Conservation (phyloP, 30 jellyfish, hydroid and myxozoan species). For the Hydractinia symbiolongicarpus region DNA sequence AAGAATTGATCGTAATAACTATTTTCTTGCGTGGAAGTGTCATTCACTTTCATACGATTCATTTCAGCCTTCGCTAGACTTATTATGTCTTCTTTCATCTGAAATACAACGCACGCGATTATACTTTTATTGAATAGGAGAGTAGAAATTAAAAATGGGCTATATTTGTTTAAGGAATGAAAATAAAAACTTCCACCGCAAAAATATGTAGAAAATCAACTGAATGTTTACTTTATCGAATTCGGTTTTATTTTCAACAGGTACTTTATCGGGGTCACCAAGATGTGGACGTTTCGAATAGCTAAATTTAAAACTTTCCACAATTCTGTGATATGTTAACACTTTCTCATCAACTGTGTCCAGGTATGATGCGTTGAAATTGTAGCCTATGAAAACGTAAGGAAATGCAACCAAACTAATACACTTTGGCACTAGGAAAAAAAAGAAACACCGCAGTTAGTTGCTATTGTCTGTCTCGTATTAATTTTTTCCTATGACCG, state of each 20-base stretch:
- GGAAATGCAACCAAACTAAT: not conserved
- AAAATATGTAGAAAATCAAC: too few relatives aligned
- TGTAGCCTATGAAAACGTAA: conserved; percentile 19
- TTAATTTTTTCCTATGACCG: too few relatives aligned
- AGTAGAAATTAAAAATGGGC: too few relatives aligned
- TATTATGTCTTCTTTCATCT: conserved; percentile 13
- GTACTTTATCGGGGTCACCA: conserved; percentile 72
- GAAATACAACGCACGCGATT: not conserved
- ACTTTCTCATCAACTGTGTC: conserved; percentile 16
- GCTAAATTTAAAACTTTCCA: conserved; percentile 75
- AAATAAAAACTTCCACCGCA: too few relatives aligned
- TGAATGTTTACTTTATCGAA: conserved; percentile 38
- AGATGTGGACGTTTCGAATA: conserved; percentile 65
- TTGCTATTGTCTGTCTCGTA: too few relatives aligned
- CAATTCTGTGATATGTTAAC: conserved; percentile 68
- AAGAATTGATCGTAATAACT: conserved; percentile 22
- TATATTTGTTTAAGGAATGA: too few relatives aligned
- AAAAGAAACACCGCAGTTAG: too few relatives aligned
- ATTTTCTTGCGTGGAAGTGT: conserved; percentile 32
- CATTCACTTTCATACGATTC: conserved; percentile 30
- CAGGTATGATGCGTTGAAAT: conserved; percentile 21
- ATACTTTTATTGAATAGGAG: too few relatives aligned
- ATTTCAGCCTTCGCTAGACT: not conserved
- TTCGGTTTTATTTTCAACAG: conserved; percentile 27
- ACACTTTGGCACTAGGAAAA: not conserved